Conservation (phyloP, 2,888 invertebrate species). For the Hydrotaea cyrtoneurina region DNA sequence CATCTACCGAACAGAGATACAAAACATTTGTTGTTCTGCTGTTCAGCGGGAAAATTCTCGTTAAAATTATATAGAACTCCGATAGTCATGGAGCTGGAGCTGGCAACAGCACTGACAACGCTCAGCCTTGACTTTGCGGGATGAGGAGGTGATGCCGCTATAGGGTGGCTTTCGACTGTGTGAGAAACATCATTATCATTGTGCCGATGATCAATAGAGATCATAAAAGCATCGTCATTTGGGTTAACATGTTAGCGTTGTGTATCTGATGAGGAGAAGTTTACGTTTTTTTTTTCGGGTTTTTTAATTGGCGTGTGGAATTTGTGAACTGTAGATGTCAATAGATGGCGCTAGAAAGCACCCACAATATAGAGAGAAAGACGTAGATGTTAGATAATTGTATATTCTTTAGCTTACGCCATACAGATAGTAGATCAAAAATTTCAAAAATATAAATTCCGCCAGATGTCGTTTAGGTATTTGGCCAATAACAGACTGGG, state of each 20-base stretch:
- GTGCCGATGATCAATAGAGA: constrained; percentile 10
- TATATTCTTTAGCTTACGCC: no score
- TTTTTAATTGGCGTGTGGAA: no score
- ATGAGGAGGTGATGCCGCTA: neutral
- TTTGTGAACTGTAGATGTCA: no score
- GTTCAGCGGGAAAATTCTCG: constrained; percentile 17
- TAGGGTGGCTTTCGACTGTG: neutral
- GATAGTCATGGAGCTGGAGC: constrained; percentile 28
- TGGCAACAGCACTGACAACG: constrained; percentile 17
- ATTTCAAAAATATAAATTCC: no score
- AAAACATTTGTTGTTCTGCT: constrained; percentile 34
- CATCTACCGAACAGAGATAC: constrained; percentile 35
- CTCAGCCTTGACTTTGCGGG: neutral
- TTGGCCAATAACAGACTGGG: no score
- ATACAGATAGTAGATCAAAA: no score
- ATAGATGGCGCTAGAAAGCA: no score
- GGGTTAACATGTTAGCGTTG: neutral
- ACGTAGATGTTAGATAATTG: no score
- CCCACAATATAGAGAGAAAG: no score
- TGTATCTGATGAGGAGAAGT: no score
- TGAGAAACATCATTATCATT: neutral
- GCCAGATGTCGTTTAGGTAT: no score
- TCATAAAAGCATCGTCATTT: constrained; percentile 1
- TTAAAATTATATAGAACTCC: constrained; percentile 31
- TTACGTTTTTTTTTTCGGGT: no score